These are phyloP conservation scores for Tetraodon nigroviridis DNA, from an alignment of 2,113 vertebrate genomes.

Conservation along the genomic window DNA sequence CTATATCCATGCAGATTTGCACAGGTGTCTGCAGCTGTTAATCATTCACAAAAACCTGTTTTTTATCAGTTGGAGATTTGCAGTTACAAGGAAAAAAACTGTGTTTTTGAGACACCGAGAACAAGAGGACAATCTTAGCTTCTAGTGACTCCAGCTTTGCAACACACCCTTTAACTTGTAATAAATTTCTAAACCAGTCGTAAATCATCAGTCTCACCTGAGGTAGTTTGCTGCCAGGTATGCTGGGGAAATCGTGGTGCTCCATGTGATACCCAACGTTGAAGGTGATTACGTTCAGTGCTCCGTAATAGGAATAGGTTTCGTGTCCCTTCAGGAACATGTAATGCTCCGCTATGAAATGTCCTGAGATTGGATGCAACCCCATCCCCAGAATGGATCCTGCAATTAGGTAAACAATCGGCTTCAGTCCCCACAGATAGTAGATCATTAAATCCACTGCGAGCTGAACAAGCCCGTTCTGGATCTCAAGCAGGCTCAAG, in stretches of 20 bases:
- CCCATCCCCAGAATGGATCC: constrained; percentile 88
- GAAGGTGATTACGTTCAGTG: constrained; percentile 92
- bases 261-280: constrained; percentile 98
- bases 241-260: constrained; percentile 97
- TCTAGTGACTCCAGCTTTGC: not conserved
- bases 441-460: constrained; percentile 75
- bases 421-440: constrained; percentile 84
- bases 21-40: constrained; percentile 15
- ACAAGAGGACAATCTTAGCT: constrained; percentile 8
- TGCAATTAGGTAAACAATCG: constrained; percentile 86
- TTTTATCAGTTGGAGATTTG: constrained; percentile 37
- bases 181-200: not conserved
- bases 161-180: not conserved
- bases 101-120: not conserved
- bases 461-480: constrained; percentile 82
- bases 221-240: constrained; percentile 89
- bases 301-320: constrained; percentile 96
- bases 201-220: constrained; percentile 73
- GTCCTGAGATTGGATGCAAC: constrained; percentile 93
- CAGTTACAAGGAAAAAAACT: constrained; percentile 6
- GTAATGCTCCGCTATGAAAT: constrained; percentile 98
- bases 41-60: constrained; percentile 33
- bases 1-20: no score
- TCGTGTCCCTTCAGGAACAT: constrained; percentile 95
- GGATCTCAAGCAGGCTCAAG: constrained; percentile 82